A percentile compares a stretch with the other conserved stretches of the same genome.
Evolutionary conservation across 2,797 vertebrate species (phyloP).

Genomic region (Gymnoscopelus microlampas): DNA sequence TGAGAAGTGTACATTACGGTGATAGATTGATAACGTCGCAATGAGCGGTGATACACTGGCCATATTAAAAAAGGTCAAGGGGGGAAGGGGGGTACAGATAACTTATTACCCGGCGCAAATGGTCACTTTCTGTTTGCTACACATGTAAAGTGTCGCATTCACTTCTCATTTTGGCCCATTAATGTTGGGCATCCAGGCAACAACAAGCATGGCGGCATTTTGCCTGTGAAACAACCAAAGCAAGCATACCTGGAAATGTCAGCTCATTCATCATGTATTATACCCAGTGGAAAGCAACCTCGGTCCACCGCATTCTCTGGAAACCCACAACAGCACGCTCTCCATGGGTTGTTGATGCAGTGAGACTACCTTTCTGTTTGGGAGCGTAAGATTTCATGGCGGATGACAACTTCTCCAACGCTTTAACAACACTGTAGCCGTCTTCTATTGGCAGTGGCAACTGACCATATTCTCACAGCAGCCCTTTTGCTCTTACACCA

Average conservation of each 20-base stretch:
- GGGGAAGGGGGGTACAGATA: not conserved
- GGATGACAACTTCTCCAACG: not conserved
- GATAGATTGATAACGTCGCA: slow-evolving; percentile 39
- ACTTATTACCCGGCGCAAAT: slow-evolving; percentile 38
- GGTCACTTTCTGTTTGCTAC: slow-evolving; percentile 32
- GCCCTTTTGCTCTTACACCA: no score
- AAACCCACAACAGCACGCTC: slow-evolving; percentile 11
- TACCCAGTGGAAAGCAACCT: slow-evolving; percentile 34
- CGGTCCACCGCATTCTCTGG: not conserved
- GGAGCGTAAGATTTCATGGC: slow-evolving; percentile 28
- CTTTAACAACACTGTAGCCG: no score
- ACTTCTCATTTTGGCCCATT: slow-evolving; percentile 44
- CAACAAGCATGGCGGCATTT: slow-evolving; percentile 26
- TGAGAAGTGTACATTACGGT: slow-evolving; percentile 9
- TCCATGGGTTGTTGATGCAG: slow-evolving; percentile 18
- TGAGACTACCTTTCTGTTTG: slow-evolving; percentile 20
- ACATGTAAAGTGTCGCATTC: slow-evolving; percentile 45
- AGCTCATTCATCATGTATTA: slow-evolving; percentile 70
- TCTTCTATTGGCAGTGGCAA: no score
- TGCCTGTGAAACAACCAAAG: slow-evolving; percentile 48
- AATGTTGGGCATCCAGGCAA: slow-evolving; percentile 29
- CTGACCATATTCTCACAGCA: no score
- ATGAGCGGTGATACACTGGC: slow-evolving; percentile 18
- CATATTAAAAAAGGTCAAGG: slow-evolving; percentile 57
- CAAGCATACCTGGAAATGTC: slow-evolving; percentile 65